phyloP scores from a whole-genome alignment of 2,113 vertebrate species.

The Semnornis frantzii region DNA sequence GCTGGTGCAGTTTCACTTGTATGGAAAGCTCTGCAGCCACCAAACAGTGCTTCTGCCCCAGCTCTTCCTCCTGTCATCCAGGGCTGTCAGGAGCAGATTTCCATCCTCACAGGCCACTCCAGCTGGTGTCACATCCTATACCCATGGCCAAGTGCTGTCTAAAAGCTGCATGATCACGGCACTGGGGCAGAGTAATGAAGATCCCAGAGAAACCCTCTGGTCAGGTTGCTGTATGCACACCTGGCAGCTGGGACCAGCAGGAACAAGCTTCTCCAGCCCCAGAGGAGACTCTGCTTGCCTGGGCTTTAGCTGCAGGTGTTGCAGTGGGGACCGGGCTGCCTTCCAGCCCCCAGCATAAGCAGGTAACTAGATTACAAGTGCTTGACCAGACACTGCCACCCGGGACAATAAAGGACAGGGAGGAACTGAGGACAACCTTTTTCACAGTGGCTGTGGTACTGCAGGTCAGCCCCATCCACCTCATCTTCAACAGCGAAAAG shows the following conservation, averaged over 20 bases:
- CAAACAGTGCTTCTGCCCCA: fast-evolving
- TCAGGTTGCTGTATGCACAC: background rate
- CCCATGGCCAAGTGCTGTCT: background rate
- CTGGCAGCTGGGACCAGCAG: background rate
- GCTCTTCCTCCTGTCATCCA: background rate
- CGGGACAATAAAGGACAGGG: background rate
- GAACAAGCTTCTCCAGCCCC: background rate
- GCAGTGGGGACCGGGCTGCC: background rate
- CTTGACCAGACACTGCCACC: background rate
- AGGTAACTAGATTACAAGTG: constrained; percentile 37
- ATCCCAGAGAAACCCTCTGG: background rate
- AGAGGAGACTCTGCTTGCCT: background rate
- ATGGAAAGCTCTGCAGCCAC: background rate
- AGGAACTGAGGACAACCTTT: background rate
- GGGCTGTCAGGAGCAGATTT: background rate
- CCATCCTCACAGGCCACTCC: background rate
- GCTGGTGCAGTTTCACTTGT: background rate
- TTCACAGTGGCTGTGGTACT: background rate
- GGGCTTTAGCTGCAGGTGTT: background rate
- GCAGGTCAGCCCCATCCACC: fast-evolving
- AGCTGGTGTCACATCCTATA: background rate
- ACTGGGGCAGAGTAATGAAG: background rate
- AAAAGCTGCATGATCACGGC: background rate
- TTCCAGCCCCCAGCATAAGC: constrained; percentile 6
- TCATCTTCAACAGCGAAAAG: background rate